Conservation (phyloP, 2,888 invertebrate species). For the Diabrotica balteata region DNA sequence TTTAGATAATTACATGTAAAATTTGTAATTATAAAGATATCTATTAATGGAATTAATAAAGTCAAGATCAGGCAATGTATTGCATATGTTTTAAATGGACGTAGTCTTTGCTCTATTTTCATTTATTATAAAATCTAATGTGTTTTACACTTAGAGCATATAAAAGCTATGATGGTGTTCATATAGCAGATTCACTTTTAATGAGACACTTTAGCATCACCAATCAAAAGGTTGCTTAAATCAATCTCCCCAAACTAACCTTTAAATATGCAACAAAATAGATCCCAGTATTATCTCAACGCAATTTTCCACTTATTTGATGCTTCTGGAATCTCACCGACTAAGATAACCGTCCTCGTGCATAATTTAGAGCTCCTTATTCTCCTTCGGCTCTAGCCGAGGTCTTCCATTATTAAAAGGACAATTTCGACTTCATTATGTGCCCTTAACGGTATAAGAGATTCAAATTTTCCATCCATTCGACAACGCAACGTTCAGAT, state of each 20-base stretch:
- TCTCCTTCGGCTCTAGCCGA: slow-evolving; percentile 20
- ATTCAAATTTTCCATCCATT: slow-evolving; percentile 26
- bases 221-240: no score
- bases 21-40: no score
- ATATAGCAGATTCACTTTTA: no score
- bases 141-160: no score
- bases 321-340: slow-evolving; percentile 21
- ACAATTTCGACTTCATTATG: slow-evolving; percentile 29
- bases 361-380: slow-evolving; percentile 32
- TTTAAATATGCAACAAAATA: slow-evolving; percentile 6
- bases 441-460: slow-evolving; percentile 24
- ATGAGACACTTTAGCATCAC: no score
- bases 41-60: no score
- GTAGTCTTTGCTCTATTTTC: no score
- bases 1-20: no score
- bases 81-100: no score
- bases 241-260: background rate
- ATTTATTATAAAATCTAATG: no score
- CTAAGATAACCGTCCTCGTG: slow-evolving; percentile 28
- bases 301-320: slow-evolving; percentile 29
- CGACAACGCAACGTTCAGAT: slow-evolving; percentile 13
- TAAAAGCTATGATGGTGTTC: no score
- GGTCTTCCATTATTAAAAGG: slow-evolving; percentile 27
- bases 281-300: slow-evolving; percentile 6
- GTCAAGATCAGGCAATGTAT: no score